Evolutionary conservation across 2,797 vertebrate species (phyloP).

Genomic region (Todus mexicanus): DNA sequence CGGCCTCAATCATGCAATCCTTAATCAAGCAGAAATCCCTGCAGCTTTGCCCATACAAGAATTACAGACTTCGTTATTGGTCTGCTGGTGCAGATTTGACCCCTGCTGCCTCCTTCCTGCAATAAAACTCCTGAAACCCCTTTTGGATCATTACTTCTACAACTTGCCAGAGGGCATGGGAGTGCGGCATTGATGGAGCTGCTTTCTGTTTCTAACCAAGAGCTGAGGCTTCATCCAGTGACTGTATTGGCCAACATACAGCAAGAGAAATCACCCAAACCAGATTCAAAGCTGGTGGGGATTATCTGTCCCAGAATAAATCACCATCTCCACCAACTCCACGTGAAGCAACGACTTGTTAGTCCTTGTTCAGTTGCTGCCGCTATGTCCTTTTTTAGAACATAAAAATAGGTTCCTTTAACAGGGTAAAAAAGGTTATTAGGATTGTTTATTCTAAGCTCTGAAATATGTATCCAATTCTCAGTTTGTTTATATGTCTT

Average conservation of each 20-base stretch:
- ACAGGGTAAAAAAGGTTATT: neutral
- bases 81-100: constrained; percentile 31
- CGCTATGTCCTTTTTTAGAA: neutral
- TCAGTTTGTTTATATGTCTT: neutral
- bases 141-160: constrained; percentile 35
- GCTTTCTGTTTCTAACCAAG: neutral
- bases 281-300: neutral
- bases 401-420: neutral
- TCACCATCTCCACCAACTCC: neutral
- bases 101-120: neutral
- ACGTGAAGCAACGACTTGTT: neutral
- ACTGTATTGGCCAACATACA: neutral
- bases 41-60: constrained; percentile 27
- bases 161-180: neutral
- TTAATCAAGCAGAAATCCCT: constrained; percentile 58
- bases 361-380: neutral
- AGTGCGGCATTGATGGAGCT: neutral
- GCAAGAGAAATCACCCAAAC: neutral
- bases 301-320: neutral
- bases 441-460: neutral
- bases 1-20: constrained; percentile 44
- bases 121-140: constrained; percentile 24
- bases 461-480: neutral
- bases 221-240: neutral
- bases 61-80: constrained; percentile 30